These are phyloP conservation scores for Machaerirhynchus nigripectus DNA, from an alignment of 2,113 vertebrate genomes.

Conservation along the genomic window DNA sequence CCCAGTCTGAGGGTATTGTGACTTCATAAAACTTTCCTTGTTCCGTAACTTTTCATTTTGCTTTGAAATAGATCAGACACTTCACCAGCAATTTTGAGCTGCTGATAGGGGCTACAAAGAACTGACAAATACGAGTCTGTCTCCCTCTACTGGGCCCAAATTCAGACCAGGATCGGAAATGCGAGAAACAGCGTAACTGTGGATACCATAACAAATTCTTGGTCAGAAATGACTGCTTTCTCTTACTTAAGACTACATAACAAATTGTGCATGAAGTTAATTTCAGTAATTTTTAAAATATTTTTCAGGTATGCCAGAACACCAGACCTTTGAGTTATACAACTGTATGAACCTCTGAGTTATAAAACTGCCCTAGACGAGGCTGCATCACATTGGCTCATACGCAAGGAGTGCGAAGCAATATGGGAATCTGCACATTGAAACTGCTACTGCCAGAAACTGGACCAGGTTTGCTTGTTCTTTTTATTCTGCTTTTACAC, in stretches of 20 bases:
- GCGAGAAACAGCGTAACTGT: background rate
- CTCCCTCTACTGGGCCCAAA: slow-evolving; percentile 47
- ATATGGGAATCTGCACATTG: background rate
- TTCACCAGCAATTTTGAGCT: slow-evolving; percentile 35
- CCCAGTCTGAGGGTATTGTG: background rate
- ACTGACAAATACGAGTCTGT: background rate
- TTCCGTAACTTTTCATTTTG: slow-evolving; percentile 15
- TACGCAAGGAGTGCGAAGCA: background rate
- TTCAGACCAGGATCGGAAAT: background rate
- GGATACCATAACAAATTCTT: background rate
- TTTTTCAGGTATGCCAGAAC: background rate
- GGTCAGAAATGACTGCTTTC: background rate
- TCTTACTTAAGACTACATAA: background rate
- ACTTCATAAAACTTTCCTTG: slow-evolving; percentile 50
- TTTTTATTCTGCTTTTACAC: background rate
- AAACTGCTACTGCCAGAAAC: background rate
- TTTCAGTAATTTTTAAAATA: background rate
- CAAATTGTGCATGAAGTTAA: background rate
- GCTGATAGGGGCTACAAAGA: slow-evolving; percentile 29
- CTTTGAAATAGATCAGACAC: slow-evolving; percentile 64
- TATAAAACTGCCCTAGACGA: background rate
- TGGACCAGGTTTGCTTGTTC: background rate
- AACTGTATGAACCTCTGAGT: background rate
- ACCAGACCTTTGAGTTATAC: background rate
- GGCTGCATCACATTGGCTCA: background rate